Percentiles rank a stretch among this genome's conserved stretches.
Evolutionary conservation across 2,888 invertebrate species (phyloP).

Genomic region (Aphodius sticticus): DNA sequence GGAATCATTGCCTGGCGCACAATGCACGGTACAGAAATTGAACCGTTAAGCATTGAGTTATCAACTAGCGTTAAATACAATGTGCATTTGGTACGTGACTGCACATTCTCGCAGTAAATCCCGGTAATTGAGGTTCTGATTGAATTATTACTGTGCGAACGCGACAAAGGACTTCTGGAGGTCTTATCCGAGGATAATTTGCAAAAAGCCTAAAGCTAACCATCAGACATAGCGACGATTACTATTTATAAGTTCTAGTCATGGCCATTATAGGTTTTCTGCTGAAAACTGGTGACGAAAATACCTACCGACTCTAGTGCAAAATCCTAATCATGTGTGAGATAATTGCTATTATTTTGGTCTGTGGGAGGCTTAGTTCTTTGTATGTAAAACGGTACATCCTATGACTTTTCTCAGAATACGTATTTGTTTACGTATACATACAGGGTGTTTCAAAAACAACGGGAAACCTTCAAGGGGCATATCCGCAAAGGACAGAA

Average conservation of each 20-base stretch:
- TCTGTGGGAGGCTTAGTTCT: too few relatives aligned
- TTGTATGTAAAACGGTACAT: too few relatives aligned
- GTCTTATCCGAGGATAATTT: neutral
- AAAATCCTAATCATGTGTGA: too few relatives aligned
- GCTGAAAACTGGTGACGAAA: neutral
- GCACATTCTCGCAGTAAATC: slow-evolving; percentile 11
- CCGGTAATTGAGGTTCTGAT: neutral
- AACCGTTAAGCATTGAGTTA: slow-evolving; percentile 22
- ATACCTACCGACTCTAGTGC: neutral
- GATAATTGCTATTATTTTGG: too few relatives aligned
- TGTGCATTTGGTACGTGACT: slow-evolving; percentile 14
- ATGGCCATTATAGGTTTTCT: neutral
- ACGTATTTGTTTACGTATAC: too few relatives aligned
- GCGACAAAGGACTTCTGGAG: neutral
- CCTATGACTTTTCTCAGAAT: too few relatives aligned
- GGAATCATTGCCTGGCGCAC: neutral
- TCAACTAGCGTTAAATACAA: slow-evolving; percentile 21
- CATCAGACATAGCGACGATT: neutral
- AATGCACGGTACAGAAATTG: slow-evolving; percentile 11
- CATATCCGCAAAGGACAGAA: too few relatives aligned
- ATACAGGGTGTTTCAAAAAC: too few relatives aligned
- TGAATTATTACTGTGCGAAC: neutral
- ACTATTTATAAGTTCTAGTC: neutral
- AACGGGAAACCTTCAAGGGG: too few relatives aligned
- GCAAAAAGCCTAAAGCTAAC: neutral